A percentile compares a stretch with the other conserved stretches of the same genome.
Conservation (phyloP, 2,113 vertebrate genomes). For the Atlantisia rogersi region DNA sequence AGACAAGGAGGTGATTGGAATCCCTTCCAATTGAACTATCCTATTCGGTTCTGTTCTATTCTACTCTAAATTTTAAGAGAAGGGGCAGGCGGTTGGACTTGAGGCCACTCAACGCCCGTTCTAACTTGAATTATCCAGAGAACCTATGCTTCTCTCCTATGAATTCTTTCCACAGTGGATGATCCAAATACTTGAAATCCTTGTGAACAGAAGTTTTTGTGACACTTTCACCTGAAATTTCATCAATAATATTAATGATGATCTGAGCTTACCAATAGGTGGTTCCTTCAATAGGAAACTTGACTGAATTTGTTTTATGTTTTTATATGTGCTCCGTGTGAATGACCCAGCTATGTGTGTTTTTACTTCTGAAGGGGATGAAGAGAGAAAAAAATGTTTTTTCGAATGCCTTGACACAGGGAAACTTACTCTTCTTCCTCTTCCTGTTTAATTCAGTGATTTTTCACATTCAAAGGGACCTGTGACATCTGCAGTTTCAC, state of each 20-base stretch:
- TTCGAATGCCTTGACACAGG: neutral
- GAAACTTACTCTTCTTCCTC: neutral
- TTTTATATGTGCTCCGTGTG: neutral
- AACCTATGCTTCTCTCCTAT: neutral
- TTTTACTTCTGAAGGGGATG: neutral
- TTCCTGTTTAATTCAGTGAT: neutral
- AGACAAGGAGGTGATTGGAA: neutral
- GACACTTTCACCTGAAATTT: neutral
- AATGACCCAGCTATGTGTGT: neutral
- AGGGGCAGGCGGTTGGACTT: neutral
- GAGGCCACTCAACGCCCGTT: neutral
- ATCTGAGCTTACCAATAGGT: neutral
- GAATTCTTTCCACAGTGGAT: neutral
- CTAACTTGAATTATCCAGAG: neutral
- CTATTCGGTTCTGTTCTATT: neutral
- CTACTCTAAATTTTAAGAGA: neutral
- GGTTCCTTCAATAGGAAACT: neutral
- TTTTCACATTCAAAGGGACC: neutral
- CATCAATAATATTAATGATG: neutral
- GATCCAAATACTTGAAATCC: neutral
- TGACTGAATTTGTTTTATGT: neutral
- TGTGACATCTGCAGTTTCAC: neutral
- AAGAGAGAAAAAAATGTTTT: neutral
- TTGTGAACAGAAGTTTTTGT: neutral
- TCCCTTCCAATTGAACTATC: neutral